These are phyloP conservation scores for Helicoverpa zea DNA, from an alignment of 1,140 invertebrate genomes.

Conservation along the genomic window DNA sequence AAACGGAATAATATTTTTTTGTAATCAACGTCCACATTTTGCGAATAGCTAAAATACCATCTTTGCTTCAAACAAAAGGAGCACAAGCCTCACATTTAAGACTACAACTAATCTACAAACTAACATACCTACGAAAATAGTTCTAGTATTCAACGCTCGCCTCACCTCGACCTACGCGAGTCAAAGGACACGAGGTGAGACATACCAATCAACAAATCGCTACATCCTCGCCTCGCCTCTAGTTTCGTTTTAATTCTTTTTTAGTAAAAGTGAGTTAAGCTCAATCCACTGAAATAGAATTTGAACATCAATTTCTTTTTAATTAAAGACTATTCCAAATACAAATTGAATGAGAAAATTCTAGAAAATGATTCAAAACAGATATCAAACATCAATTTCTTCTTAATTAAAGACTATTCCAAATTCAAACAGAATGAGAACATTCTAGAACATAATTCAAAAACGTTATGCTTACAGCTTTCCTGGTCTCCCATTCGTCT, in stretches of 20 bases:
- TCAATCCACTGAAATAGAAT: constrained; percentile 38
- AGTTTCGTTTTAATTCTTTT: background rate
- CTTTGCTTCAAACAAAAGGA: too few species aligned
- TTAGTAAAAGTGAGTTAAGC: constrained; percentile 1
- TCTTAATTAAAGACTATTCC: too few species aligned
- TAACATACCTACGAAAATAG: too few species aligned
- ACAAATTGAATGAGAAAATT: background rate
- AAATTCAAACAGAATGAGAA: background rate
- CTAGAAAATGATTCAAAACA: too few species aligned
- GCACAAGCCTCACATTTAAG: too few species aligned
- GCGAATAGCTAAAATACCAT: too few species aligned
- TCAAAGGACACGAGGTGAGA: constrained; percentile 7
- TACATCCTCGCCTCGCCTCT: background rate
- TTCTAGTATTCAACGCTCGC: background rate
- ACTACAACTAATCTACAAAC: too few species aligned
- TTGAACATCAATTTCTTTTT: background rate
- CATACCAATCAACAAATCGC: constrained; percentile 10
- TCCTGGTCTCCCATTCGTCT: constrained; percentile 87
- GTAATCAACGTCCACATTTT: too few species aligned
- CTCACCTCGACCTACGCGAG: constrained; percentile 8
- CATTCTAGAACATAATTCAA: background rate
- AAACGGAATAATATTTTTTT: too few species aligned
- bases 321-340: background rate
- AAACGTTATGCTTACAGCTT: constrained; percentile 69
- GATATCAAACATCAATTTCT: too few species aligned